phyloP scores from a whole-genome alignment of 2,113 vertebrate species.

The Proterorhinus semilunaris region DNA sequence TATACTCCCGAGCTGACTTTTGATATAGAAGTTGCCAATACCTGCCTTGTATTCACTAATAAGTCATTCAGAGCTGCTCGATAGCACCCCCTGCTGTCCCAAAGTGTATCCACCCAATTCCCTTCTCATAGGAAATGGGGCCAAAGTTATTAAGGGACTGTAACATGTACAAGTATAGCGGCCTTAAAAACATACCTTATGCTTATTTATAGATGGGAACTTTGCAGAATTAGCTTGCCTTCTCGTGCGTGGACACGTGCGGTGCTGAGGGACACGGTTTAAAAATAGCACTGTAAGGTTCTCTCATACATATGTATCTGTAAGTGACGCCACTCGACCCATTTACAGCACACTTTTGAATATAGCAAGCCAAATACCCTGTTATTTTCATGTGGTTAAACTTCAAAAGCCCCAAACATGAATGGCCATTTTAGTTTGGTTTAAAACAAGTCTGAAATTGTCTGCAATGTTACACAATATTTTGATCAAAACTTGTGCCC shows the following conservation, averaged over 20 bases:
- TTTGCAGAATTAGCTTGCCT: conserved; percentile 30
- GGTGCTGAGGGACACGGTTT: not conserved
- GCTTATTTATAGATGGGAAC: not conserved
- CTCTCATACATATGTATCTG: not conserved
- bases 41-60: conserved; percentile 61
- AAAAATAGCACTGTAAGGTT: not conserved
- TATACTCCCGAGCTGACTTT: conserved; percentile 48
- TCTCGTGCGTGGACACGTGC: conserved; percentile 18
- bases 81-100: conserved; percentile 15
- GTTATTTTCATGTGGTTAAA: not conserved
- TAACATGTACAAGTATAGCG: conserved; percentile 30
- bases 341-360: not conserved
- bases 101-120: conserved; percentile 35
- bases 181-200: conserved; percentile 49
- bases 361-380: not conserved
- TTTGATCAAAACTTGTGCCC: no score
- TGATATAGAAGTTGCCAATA: conserved; percentile 60
- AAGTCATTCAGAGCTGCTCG: conserved; percentile 48
- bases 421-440: not conserved
- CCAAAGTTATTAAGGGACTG: conserved; percentile 43
- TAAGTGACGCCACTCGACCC: not conserved
- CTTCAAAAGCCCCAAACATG: not conserved
- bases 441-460: not conserved
- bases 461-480: no score
- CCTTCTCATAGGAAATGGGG: conserved; percentile 18